Evolutionary conservation across 1,140 invertebrate species (phyloP).

Genomic region (Battus philenor): DNA sequence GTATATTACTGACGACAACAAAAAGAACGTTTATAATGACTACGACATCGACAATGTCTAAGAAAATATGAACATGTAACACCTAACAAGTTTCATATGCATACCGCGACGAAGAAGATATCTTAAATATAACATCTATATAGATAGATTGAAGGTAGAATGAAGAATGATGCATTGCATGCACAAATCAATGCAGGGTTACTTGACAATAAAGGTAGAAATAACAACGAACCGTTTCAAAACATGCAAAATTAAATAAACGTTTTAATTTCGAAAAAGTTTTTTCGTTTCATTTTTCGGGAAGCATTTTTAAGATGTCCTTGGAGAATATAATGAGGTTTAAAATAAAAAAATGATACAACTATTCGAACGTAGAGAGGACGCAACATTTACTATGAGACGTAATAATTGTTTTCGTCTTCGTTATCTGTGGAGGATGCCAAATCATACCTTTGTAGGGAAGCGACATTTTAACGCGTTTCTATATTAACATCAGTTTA

Average conservation of each 20-base stretch:
- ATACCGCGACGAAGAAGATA: too few species aligned
- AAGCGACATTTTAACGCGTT: slow-evolving; percentile 28
- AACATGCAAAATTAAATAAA: slow-evolving; percentile 16
- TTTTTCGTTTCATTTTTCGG: background rate
- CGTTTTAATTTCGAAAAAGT: slow-evolving; percentile 8
- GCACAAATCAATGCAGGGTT: slow-evolving; percentile 10
- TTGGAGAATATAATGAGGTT: slow-evolving; percentile 21
- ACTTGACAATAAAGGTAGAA: slow-evolving; percentile 7
- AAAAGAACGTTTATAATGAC: background rate
- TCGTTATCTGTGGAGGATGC: slow-evolving; percentile 29
- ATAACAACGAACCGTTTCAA: slow-evolving; percentile 9
- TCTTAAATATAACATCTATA: slow-evolving; percentile 10
- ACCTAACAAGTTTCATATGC: too few species aligned
- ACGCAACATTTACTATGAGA: slow-evolving; percentile 47
- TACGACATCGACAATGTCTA: background rate
- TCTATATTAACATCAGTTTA: too few species aligned
- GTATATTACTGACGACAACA: too few species aligned
- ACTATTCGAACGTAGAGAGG: slow-evolving; percentile 43
- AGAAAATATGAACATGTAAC: slow-evolving; percentile 1
- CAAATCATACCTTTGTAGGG: slow-evolving; percentile 16
- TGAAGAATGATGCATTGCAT: slow-evolving; percentile 13
- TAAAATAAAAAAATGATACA: slow-evolving; percentile 42
- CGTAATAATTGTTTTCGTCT: slow-evolving; percentile 28
- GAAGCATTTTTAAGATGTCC: too few species aligned
- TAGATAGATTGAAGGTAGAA: slow-evolving; percentile 1